These are phyloP conservation scores for Drosophila trapezifrons DNA, from an alignment of 1,140 invertebrate genomes.

Conservation along the genomic window DNA sequence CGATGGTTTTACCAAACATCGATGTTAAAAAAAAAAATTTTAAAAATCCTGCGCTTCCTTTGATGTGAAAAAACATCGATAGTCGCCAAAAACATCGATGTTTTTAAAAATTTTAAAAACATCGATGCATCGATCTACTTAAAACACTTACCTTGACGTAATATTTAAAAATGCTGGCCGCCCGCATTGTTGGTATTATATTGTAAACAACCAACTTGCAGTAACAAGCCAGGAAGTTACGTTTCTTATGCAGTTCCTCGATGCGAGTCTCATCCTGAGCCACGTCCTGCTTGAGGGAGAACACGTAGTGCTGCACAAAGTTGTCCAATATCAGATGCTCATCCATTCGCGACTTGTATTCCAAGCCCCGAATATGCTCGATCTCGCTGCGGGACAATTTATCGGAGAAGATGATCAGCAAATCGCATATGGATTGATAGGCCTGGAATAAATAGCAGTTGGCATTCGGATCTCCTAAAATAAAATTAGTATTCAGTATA, in stretches of 20 bases:
- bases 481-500: not conserved
- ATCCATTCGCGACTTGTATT: slow-evolving; percentile 92
- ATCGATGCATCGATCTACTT: too few species aligned
- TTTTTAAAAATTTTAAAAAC: too few species aligned
- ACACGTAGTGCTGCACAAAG: slow-evolving; percentile 97
- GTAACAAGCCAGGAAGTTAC: slow-evolving; percentile 98
- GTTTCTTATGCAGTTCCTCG: slow-evolving; percentile 97
- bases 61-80: too few species aligned
- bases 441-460: slow-evolving; percentile 86
- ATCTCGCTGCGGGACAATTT: slow-evolving; percentile 88
- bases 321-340: slow-evolving; percentile 93
- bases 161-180: slow-evolving; percentile 97
- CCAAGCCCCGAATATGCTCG: slow-evolving; percentile 88
- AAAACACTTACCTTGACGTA: slow-evolving; percentile 95
- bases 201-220: slow-evolving; percentile 99
- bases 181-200: slow-evolving; percentile 95
- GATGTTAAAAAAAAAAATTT: too few species aligned
- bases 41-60: too few species aligned
- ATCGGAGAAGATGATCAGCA: slow-evolving; percentile 97
- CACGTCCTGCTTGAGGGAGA: slow-evolving; percentile 85
- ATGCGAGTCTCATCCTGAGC: slow-evolving; percentile 97
- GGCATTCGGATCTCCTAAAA: not conserved
- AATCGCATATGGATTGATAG: slow-evolving; percentile 97
- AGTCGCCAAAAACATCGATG: too few species aligned
- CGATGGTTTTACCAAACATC: too few species aligned